Conservation (phyloP, 2,113 vertebrate genomes). For the Ranitomeya imitator region DNA sequence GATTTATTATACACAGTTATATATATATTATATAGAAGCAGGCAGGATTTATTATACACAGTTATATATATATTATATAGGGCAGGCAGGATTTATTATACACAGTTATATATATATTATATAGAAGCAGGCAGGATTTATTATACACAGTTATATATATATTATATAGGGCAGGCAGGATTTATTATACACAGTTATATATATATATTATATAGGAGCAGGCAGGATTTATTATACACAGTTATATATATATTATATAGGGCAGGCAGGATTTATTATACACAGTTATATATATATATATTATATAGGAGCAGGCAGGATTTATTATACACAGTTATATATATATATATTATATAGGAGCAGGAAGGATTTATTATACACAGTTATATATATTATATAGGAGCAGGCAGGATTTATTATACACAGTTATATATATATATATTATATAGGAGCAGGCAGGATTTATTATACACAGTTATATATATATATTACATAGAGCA, state of each 20-base stretch:
- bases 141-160: no score
- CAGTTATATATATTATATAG: not conserved
- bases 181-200: not conserved
- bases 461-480: not conserved
- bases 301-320: not conserved
- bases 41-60: no score
- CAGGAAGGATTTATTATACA: not conserved
- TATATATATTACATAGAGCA: not conserved
- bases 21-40: no score
- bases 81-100: not conserved
- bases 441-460: not conserved
- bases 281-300: not conserved
- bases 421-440: not conserved
- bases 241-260: not conserved
- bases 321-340: not conserved
- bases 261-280: not conserved
- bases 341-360: not conserved
- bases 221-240: not conserved
- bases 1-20: no score
- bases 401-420: not conserved
- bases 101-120: not conserved
- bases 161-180: no score
- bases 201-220: no score
- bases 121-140: not conserved
- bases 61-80: not conserved